Evolutionary conservation across 2,113 vertebrate species (phyloP).

Genomic region (Scomber scombrus): DNA sequence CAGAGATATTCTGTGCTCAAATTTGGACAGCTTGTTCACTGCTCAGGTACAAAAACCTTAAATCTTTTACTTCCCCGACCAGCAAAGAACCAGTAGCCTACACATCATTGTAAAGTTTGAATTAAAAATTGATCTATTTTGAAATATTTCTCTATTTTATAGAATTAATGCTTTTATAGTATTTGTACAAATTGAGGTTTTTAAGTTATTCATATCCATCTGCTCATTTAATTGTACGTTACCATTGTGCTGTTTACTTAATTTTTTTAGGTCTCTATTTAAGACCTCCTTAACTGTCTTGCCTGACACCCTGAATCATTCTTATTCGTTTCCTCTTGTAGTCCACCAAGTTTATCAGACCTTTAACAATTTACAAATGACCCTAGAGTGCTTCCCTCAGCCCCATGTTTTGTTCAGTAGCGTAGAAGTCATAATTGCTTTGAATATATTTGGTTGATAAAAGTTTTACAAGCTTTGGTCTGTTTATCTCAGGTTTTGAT

Average conservation of each 20-base stretch:
- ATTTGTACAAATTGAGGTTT: conserved; percentile 80
- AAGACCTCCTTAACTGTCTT: conserved; percentile 36
- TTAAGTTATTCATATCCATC: conserved; percentile 79
- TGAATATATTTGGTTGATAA: conserved; percentile 61
- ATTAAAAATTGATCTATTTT: conserved; percentile 80
- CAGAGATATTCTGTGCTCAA: conserved; percentile 64
- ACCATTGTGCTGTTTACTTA: conserved; percentile 49
- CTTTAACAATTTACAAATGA: conserved; percentile 24
- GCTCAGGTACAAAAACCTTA: conserved; percentile 73
- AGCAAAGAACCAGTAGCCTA: conserved; percentile 72
- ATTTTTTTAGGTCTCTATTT: conserved; percentile 22
- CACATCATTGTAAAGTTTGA: conserved; percentile 78
- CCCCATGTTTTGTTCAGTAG: conserved; percentile 47
- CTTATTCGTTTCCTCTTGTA: conserved; percentile 68
- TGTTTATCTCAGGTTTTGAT: conserved; percentile 81
- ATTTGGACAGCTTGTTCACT: conserved; percentile 67
- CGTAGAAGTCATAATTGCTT: conserved; percentile 44
- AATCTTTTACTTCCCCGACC: conserved; percentile 56
- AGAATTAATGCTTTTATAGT: conserved; percentile 81
- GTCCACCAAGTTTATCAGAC: conserved; percentile 47
- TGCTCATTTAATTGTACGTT: conserved; percentile 59
- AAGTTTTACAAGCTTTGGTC: conserved; percentile 69
- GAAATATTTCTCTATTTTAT: conserved; percentile 82
- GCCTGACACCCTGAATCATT: conserved; percentile 62
- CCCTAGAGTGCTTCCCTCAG: conserved; percentile 51